phyloP scores from a whole-genome alignment of 2,888 invertebrate genomes.

The Diarsia mendica region DNA sequence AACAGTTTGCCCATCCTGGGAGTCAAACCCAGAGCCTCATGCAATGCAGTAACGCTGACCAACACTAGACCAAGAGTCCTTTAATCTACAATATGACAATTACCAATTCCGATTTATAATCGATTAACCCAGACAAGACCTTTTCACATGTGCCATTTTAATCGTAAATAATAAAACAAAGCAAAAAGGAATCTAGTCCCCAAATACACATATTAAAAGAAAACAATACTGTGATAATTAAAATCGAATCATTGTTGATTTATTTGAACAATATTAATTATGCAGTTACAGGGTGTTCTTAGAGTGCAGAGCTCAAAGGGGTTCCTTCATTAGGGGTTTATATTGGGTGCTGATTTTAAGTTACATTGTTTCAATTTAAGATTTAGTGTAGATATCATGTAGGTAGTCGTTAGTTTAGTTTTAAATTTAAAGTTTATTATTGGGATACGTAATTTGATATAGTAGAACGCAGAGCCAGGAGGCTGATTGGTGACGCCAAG shows the following conservation, averaged over 20 bases:
- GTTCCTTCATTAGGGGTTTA: not conserved
- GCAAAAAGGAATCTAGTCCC: not conserved
- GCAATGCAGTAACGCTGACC: too few relatives aligned
- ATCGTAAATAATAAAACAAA: not conserved
- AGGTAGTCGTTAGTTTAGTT: not conserved
- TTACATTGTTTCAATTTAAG: not conserved
- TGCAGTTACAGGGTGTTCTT: not conserved
- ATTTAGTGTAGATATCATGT: not conserved
- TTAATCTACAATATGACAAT: not conserved
- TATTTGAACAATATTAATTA: not conserved
- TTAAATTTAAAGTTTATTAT: not conserved
- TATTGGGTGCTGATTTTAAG: not conserved
- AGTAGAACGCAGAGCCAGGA: too few relatives aligned
- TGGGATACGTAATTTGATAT: too few relatives aligned
- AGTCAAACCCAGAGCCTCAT: too few relatives aligned
- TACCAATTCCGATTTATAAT: not conserved
- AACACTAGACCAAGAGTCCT: too few relatives aligned
- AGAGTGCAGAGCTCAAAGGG: not conserved
- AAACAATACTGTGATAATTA: slow-evolving; percentile 17
- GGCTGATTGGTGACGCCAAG: too few relatives aligned
- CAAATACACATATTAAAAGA: slow-evolving; percentile 1
- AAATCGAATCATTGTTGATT: slow-evolving; percentile 20
- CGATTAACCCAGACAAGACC: not conserved
- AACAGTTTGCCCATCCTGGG: too few relatives aligned
- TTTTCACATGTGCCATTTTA: not conserved